A percentile compares a stretch with the other conserved stretches of the same genome.
Evolutionary conservation across 2,888 invertebrate species (phyloP).

Genomic region (Apoda limacodes): DNA sequence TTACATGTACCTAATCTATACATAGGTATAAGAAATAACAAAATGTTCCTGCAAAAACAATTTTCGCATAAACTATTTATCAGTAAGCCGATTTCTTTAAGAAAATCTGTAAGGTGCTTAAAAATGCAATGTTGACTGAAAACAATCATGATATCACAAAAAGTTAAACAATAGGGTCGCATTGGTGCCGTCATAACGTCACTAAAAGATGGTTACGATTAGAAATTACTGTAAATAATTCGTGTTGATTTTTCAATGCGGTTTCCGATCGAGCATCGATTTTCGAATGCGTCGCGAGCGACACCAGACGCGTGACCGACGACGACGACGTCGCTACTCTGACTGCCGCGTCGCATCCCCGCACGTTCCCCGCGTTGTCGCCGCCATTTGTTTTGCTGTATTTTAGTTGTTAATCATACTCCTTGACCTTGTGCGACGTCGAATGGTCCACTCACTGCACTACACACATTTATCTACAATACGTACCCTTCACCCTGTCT

Average conservation of each 20-base stretch:
- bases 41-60: too few relatives aligned
- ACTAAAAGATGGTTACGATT: conserved; percentile 36
- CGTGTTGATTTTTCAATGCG: conserved; percentile 42
- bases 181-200: conserved; percentile 37
- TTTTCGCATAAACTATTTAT: too few relatives aligned
- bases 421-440: conserved; percentile 70
- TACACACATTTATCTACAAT: conserved; percentile 65
- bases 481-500: conserved; percentile 57
- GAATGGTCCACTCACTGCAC: conserved; percentile 69
- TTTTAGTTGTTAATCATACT: conserved; percentile 72
- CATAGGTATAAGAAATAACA: too few relatives aligned
- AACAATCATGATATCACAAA: too few relatives aligned
- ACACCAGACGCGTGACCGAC: conserved; percentile 51
- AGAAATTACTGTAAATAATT: conserved; percentile 44
- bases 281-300: conserved; percentile 57
- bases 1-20: too few relatives aligned
- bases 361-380: conserved; percentile 42
- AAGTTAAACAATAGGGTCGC: conserved; percentile 36
- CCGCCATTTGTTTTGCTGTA: conserved; percentile 62
- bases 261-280: conserved; percentile 66
- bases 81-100: too few relatives aligned
- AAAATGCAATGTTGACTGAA: too few relatives aligned
- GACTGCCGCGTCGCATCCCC: conserved; percentile 58
- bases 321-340: conserved; percentile 58
- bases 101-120: too few relatives aligned